Evolutionary conservation across 1,140 invertebrate genomes (phyloP).

Genomic region (Bombus turneri): DNA sequence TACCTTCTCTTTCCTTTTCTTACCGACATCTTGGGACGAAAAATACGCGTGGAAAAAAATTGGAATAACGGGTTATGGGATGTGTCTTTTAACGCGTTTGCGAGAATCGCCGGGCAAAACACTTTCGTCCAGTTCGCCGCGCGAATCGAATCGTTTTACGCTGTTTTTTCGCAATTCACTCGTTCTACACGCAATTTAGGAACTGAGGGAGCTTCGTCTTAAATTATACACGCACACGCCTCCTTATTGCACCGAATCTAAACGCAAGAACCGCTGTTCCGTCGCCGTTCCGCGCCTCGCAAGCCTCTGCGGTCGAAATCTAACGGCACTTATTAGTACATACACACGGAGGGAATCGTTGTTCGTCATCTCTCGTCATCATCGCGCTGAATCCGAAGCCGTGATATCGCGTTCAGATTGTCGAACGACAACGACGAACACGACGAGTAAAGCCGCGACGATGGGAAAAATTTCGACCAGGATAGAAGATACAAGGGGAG

Average conservation of each 20-base stretch:
- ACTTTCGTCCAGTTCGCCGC: conserved; percentile 17
- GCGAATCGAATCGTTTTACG: conserved; percentile 57
- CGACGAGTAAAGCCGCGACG: neutral
- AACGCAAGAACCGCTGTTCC: conserved; percentile 52
- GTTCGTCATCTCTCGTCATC: conserved; percentile 28
- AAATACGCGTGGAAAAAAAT: neutral
- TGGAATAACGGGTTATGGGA: conserved; percentile 2
- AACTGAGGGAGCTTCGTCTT: conserved; percentile 71
- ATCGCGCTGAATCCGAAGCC: conserved; percentile 2
- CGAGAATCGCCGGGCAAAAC: neutral
- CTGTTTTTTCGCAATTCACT: conserved; percentile 37
- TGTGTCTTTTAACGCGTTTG: neutral
- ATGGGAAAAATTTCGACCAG: neutral
- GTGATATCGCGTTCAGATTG: neutral
- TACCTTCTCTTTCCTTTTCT: neutral
- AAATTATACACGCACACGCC: conserved; percentile 63
- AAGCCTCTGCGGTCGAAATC: conserved; percentile 53
- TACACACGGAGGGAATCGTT: conserved; percentile 53
- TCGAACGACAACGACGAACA: conserved; percentile 8
- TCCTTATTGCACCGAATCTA: conserved; percentile 75
- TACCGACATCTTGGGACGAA: neutral
- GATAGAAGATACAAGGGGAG: neutral
- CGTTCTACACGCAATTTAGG: conserved; percentile 68
- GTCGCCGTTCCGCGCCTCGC: conserved; percentile 33
- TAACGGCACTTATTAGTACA: conserved; percentile 61